phyloP scores from a whole-genome alignment of 2,888 invertebrate species.

The Megalurothrips usitatus region DNA sequence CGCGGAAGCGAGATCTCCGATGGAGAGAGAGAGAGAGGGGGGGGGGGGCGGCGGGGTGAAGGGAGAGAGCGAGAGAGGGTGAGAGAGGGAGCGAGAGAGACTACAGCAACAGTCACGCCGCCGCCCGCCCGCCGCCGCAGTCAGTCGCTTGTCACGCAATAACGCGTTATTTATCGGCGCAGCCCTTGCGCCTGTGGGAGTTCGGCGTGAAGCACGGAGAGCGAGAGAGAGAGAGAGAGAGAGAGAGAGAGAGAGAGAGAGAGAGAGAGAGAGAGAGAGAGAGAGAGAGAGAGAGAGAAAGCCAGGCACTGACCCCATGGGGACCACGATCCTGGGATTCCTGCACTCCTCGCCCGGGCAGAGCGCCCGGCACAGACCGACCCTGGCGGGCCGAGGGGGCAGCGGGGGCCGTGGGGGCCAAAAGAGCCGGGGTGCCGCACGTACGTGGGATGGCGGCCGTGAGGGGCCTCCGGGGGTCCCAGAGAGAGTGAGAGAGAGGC shows the following conservation, averaged over 20 bases:
- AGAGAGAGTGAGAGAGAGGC: neutral
- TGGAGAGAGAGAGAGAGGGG: neutral
- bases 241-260: neutral
- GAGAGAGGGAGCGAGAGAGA: neutral
- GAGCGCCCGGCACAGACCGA: neutral
- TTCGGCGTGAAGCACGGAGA: neutral
- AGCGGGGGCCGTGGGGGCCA: too few relatives aligned
- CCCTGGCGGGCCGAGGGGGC: too few relatives aligned
- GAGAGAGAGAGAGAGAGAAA: neutral
- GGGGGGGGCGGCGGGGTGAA: neutral
- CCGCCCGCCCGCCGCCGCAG: neutral
- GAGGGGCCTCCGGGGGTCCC: neutral
- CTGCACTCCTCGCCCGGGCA: neutral
- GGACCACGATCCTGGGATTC: neutral
- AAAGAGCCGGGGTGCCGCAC: neutral
- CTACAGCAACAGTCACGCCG: neutral
- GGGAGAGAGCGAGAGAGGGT: neutral
- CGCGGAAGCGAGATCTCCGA: neutral
- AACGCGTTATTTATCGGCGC: slow-evolving; percentile 19
- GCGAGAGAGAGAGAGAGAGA: neutral
- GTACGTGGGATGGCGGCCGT: neutral
- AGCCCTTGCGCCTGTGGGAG: neutral
- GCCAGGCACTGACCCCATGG: neutral
- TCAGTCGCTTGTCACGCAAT: slow-evolving; percentile 8
- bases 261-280: neutral